Base-by-base conservation (phyloP, 1,140 invertebrate genomes). In the Drosophila aff. region DNA sequence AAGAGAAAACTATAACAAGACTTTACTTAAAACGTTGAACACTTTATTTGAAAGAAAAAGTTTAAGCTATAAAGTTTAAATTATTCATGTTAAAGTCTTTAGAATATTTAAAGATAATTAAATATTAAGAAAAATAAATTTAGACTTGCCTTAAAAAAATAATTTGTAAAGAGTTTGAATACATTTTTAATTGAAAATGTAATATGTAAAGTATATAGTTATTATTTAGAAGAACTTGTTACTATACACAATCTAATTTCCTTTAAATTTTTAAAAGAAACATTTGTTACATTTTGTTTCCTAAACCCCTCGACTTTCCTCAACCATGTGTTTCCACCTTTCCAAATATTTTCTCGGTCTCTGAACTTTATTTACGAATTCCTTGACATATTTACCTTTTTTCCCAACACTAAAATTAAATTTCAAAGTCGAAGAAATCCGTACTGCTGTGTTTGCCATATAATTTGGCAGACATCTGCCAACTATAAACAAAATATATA, bases 321-420 rank as follows among this genome's bases (percentile, higher is more conserved):
- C 1, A 4, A 15, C 47, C 13, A 63, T 4, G 10, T 33, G 41
- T 18, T 67, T 38, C 10, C 23, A 66, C 58, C 58, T 63, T 38
- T 63, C 44, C 6, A 15, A 67, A 67, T 40, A 50, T 60, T 31
- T 55, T 6, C 33, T 6, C 33, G 15, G 47, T 26, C 23, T 33
- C 2, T 9, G 55, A 58, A 58, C 3, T 62, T 53, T 84, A 68
- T 89, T 89, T 83, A 89, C 68, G 31, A 52, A 57, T 78, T 79
- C 78, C 78, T 89, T 90, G 84, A 87, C 84, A 89, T 84, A 81
- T 87, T 87, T 89, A 78, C 64, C 62, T 77, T 77, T 78, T 44
- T 65, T 38, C 28, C 36, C n/a, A 60, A 68, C 59, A 43, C 47
- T 28, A 50, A 57, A 63, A 66, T 80, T 57, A 66, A 18, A 16